These are phyloP conservation scores for Drosophila mayri DNA, from an alignment of 1,140 invertebrate species.

Conservation along the genomic window DNA sequence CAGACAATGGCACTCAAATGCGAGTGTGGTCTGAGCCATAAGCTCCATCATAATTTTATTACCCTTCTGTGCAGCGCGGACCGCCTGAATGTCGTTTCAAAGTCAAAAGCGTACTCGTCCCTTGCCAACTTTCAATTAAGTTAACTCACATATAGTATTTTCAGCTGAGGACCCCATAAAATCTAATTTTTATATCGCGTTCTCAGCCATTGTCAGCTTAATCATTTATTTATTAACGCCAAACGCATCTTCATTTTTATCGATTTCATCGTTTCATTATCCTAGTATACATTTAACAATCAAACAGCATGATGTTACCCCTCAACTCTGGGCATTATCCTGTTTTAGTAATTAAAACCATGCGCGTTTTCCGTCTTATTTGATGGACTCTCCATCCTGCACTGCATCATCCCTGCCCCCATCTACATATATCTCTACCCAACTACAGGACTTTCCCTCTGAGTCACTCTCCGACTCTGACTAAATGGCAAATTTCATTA, in stretches of 20 bases:
- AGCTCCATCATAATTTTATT: slow-evolving; percentile 79
- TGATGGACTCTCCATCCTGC: slow-evolving; percentile 57
- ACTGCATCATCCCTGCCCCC: not conserved
- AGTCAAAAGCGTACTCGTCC: slow-evolving; percentile 54
- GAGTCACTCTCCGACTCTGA: slow-evolving; percentile 32
- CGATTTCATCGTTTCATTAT: slow-evolving; percentile 62
- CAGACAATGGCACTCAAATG: slow-evolving; percentile 80
- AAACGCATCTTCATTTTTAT: slow-evolving; percentile 44
- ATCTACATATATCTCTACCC: not conserved
- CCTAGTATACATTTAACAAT: slow-evolving; percentile 58
- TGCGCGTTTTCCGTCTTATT: slow-evolving; percentile 58
- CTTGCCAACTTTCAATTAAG: slow-evolving; percentile 71
- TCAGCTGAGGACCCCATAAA: slow-evolving; percentile 58
- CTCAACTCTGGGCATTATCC: slow-evolving; percentile 22
- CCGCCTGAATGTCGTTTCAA: slow-evolving; percentile 76
- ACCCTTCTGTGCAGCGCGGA: slow-evolving; percentile 64
- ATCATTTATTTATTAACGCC: slow-evolving; percentile 52
- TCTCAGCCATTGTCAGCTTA: slow-evolving; percentile 25
- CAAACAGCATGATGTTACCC: slow-evolving; percentile 60
- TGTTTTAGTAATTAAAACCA: slow-evolving; percentile 67
- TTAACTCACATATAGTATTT: slow-evolving; percentile 44
- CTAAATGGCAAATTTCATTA: slow-evolving; percentile 67
- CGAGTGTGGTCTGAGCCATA: slow-evolving; percentile 46
- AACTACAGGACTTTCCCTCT: not conserved
- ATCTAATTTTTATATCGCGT: slow-evolving; percentile 62